These are phyloP conservation scores for Drosophila nigrodunni DNA, from an alignment of 1,140 invertebrate species.

Conservation along the genomic window DNA sequence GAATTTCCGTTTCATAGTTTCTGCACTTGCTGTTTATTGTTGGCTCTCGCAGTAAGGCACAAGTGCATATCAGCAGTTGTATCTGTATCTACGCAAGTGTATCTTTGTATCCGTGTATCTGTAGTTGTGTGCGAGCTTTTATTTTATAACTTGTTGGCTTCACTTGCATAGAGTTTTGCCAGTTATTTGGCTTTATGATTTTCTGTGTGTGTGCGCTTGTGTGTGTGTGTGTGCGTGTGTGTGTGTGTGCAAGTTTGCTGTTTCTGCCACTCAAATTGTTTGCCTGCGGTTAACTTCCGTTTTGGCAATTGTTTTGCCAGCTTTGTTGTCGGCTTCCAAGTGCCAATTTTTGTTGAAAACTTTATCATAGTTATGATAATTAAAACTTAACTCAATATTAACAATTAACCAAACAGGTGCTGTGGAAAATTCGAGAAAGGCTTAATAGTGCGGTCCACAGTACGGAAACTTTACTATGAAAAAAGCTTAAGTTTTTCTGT, in stretches of 20 bases:
- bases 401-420: slow-evolving; percentile 10
- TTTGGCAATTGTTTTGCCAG: slow-evolving; percentile 21
- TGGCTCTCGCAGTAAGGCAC: slow-evolving; percentile 48
- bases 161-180: slow-evolving; percentile 59
- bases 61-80: slow-evolving; percentile 15
- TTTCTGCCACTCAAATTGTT: slow-evolving; percentile 8
- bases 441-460: not conserved
- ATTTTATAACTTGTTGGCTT: slow-evolving; percentile 77
- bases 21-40: slow-evolving; percentile 78
- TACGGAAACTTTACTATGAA: not conserved
- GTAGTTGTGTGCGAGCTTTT: slow-evolving; percentile 44
- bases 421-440: not conserved
- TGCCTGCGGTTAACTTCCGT: slow-evolving; percentile 21
- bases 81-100: slow-evolving; percentile 29
- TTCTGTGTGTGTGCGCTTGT: too few species aligned
- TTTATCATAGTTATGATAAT: slow-evolving; percentile 21
- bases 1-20: slow-evolving; percentile 75
- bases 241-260: slow-evolving; percentile 6
- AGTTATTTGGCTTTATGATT: slow-evolving; percentile 32
- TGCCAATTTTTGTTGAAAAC: slow-evolving; percentile 8
- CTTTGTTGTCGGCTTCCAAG: slow-evolving; percentile 3
- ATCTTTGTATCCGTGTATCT: slow-evolving; percentile 13
- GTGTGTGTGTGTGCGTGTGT: not conserved
- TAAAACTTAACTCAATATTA: slow-evolving; percentile 12
- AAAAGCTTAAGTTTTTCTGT: not conserved